Evolutionary conservation across 2,888 invertebrate genomes (phyloP).

Genomic region (Diplazon laetatorius): DNA sequence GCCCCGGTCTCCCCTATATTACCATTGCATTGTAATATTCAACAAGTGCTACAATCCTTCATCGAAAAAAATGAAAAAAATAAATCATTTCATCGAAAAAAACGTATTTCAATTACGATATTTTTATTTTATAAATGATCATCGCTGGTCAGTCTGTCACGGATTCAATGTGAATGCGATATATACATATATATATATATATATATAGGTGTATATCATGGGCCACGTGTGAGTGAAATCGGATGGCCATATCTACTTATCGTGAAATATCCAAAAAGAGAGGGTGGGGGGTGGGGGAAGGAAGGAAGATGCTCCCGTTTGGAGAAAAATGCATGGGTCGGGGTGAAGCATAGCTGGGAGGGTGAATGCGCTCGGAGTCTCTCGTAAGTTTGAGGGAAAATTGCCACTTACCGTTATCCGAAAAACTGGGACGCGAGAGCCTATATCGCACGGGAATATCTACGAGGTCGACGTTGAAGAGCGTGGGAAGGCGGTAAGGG

Average conservation of each 20-base stretch:
- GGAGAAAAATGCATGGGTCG: neutral
- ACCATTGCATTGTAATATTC: too few species aligned
- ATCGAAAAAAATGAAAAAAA: too few species aligned
- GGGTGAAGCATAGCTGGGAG: neutral
- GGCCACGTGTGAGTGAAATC: neutral
- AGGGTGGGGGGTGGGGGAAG: neutral
- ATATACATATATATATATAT: too few species aligned
- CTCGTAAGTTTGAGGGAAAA: slow-evolving; percentile 64
- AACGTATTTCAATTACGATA: too few species aligned
- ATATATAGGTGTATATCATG: neutral
- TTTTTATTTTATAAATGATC: too few species aligned
- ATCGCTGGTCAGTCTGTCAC: too few species aligned
- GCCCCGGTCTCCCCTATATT: too few species aligned
- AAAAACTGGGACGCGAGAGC: slow-evolving; percentile 52
- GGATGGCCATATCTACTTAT: neutral
- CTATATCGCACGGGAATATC: slow-evolving; percentile 46
- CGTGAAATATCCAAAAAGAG: neutral
- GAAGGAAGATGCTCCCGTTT: too few species aligned
- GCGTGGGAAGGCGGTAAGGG: neutral
- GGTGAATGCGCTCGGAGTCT: neutral
- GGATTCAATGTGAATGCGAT: too few species aligned
- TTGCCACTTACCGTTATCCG: slow-evolving; percentile 64
- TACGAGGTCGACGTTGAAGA: slow-evolving; percentile 16
- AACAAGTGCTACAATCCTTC: too few species aligned
- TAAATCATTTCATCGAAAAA: too few species aligned